A percentile compares a stretch with the other conserved stretches of the same genome.
Evolutionary conservation across 2,888 invertebrate species (phyloP).

Genomic region (Amphipoea oculea): DNA sequence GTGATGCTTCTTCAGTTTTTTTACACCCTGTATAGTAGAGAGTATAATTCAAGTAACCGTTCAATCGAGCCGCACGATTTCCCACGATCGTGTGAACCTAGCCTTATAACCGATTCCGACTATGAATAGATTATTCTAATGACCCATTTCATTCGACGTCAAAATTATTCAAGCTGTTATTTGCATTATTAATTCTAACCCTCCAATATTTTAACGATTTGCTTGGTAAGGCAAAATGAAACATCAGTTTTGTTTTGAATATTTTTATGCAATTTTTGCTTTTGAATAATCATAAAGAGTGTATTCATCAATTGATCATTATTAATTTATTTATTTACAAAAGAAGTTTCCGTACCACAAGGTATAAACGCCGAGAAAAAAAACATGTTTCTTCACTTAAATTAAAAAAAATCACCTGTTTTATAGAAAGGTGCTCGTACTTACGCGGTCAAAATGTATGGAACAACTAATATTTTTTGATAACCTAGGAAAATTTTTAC

Average conservation of each 20-base stretch:
- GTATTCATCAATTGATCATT: constrained; percentile 17
- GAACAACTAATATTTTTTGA: too few relatives aligned
- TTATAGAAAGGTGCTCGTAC: too few relatives aligned
- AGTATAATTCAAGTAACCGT: not conserved
- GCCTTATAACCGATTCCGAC: constrained; percentile 1
- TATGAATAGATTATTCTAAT: constrained; percentile 15
- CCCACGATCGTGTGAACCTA: not conserved
- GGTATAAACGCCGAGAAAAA: too few relatives aligned
- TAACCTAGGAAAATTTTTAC: too few relatives aligned
- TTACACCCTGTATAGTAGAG: not conserved
- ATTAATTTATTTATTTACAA: not conserved
- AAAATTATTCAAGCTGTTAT: constrained; percentile 10
- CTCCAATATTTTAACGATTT: constrained; percentile 29
- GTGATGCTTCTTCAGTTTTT: too few relatives aligned
- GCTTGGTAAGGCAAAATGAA: not conserved
- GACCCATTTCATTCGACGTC: constrained; percentile 3
- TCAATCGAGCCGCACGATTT: not conserved
- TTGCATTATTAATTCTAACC: constrained; percentile 15
- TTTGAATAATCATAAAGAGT: constrained; percentile 17
- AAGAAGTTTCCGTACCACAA: not conserved
- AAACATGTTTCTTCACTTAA: too few relatives aligned
- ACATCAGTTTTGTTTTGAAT: not conserved
- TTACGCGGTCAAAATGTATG: too few relatives aligned
- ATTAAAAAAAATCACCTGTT: too few relatives aligned
- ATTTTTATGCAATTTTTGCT: constrained; percentile 5